A percentile compares a stretch with the other conserved stretches of the same genome.
Conservation (phyloP, 2,113 vertebrate genomes). For the Synchiropus splendidus region DNA sequence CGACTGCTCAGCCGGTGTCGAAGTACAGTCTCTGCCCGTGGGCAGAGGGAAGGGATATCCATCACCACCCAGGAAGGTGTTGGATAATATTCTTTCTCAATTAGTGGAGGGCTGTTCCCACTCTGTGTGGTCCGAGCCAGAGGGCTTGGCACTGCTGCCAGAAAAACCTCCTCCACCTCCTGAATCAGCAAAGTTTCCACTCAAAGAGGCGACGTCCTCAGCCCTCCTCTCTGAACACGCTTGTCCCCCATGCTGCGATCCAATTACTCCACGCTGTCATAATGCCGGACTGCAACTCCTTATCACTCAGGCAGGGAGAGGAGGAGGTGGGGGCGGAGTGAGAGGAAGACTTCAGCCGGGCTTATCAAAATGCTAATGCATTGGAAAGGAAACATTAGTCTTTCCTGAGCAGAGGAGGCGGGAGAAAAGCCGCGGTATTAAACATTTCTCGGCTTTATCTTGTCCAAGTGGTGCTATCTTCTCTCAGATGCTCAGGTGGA, state of each 20-base stretch:
- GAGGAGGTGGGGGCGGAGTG: neutral
- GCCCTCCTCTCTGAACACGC: conserved; percentile 2
- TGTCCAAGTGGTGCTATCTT: conserved; percentile 12
- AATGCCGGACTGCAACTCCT: conserved; percentile 15
- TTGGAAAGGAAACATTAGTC: conserved; percentile 35
- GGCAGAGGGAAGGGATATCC: too few relatives aligned
- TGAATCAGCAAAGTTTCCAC: conserved; percentile 17
- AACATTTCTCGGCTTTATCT: conserved; percentile 22
- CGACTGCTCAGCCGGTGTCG: too few relatives aligned
- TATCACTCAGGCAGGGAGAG: conserved; percentile 14
- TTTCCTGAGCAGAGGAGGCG: conserved; percentile 14
- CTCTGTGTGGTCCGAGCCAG: neutral
- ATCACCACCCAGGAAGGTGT: too few relatives aligned
- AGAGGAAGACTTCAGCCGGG: conserved; percentile 19
- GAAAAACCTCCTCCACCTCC: neutral
- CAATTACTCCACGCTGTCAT: conserved; percentile 25
- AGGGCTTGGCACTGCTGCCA: too few relatives aligned
- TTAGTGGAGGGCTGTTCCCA: too few relatives aligned
- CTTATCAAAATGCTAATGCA: conserved; percentile 43
- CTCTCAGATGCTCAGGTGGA: conserved; percentile 5
- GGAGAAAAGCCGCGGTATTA: conserved; percentile 12
- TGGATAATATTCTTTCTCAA: too few relatives aligned
- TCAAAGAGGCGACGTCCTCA: conserved; percentile 5
- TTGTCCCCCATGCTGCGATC: conserved; percentile 19
- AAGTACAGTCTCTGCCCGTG: too few relatives aligned